Evolutionary conservation across 1,140 invertebrate species (phyloP).

Genomic region (Ridgeia piscesae): DNA sequence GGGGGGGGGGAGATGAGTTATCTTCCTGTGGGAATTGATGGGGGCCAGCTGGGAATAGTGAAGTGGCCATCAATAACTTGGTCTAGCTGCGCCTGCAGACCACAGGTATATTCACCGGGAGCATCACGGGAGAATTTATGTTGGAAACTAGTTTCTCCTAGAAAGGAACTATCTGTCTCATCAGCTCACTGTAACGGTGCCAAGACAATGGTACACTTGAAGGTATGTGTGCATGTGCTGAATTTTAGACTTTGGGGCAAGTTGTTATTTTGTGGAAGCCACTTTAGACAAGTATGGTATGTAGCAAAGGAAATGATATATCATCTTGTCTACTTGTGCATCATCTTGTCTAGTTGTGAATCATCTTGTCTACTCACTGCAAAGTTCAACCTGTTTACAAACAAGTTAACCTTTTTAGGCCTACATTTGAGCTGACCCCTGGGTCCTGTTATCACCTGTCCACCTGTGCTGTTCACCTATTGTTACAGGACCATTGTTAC

Average conservation of each 20-base stretch:
- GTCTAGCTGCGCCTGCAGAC: neutral
- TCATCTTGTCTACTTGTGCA: too few species aligned
- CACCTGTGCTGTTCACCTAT: neutral
- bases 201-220: neutral
- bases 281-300: neutral
- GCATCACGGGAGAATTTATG: neutral
- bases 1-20: neutral
- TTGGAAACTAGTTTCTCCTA: neutral
- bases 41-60: neutral
- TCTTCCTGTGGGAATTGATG: neutral
- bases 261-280: neutral
- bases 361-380: too few species aligned
- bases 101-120: neutral
- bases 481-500: too few species aligned
- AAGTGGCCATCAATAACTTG: neutral
- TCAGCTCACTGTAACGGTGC: neutral
- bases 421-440: neutral
- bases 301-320: neutral
- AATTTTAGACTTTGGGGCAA: neutral
- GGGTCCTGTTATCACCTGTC: neutral
- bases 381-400: too few species aligned
- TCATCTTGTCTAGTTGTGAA: too few species aligned
- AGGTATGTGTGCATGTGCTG: neutral
- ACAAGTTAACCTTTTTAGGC: neutral
- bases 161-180: neutral